These are phyloP conservation scores for Mormyrus proboscirostris DNA, from an alignment of 2,797 vertebrate species.

Conservation along the genomic window DNA sequence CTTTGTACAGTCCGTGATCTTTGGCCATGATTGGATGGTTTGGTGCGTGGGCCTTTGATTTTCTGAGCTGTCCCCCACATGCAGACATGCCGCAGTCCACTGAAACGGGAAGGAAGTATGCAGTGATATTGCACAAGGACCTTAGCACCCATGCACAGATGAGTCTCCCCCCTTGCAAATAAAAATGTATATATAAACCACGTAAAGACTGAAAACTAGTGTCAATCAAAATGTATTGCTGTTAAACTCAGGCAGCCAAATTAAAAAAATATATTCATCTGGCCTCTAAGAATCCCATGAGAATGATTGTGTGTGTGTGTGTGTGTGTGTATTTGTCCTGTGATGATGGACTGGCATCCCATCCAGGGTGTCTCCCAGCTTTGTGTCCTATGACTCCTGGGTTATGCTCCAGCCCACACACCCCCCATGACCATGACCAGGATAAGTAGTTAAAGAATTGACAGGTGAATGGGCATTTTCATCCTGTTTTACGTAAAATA, in stretches of 20 bases:
- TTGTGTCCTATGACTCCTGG: neutral
- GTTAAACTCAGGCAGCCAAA: neutral
- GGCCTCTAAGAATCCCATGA: neutral
- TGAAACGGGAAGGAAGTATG: neutral
- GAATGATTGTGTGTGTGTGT: neutral
- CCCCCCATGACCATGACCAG: neutral
- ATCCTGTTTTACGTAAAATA: neutral
- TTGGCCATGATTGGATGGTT: neutral
- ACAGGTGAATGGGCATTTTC: neutral
- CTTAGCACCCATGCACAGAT: neutral
- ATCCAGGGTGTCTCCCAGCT: neutral
- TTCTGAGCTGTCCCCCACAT: neutral
- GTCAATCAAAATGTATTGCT: neutral
- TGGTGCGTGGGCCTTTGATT: neutral
- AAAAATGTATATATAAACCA: neutral
- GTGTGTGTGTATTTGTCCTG: neutral
- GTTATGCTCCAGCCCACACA: neutral
- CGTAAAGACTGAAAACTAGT: neutral
- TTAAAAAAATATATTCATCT: neutral
- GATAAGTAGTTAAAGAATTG: neutral
- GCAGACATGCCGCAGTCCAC: neutral
- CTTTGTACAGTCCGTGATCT: neutral
- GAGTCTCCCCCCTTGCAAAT: neutral
- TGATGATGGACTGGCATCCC: neutral
- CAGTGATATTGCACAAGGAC: neutral